Percentiles rank a stretch among this genome's conserved stretches.
Evolutionary conservation across 1,140 invertebrate species (phyloP).

Genomic region (Acromyrmex heyeri): DNA sequence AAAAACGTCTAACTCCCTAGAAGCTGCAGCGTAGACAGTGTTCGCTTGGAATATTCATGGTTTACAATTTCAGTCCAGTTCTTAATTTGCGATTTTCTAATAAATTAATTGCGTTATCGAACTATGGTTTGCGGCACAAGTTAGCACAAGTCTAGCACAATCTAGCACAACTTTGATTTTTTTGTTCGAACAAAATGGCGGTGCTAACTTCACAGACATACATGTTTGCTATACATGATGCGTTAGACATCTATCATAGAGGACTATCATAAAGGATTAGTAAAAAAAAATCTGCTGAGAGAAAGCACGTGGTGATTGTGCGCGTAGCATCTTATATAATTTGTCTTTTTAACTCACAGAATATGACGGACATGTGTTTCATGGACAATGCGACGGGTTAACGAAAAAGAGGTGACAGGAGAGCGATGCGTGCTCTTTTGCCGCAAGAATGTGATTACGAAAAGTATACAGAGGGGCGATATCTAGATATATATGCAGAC

Average conservation of each 20-base stretch:
- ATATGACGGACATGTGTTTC: not conserved
- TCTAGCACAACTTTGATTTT: no score
- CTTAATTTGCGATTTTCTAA: no score
- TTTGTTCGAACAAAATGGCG: no score
- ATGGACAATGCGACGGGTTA: slow-evolving; percentile 1
- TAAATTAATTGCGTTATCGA: no score
- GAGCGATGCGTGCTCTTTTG: not conserved
- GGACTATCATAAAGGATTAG: not conserved
- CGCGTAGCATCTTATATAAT: not conserved
- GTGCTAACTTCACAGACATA: no score
- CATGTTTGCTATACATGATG: slow-evolving; percentile 5
- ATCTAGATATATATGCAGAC: slow-evolving; percentile 30
- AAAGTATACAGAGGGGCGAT: slow-evolving; percentile 2
- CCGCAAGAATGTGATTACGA: slow-evolving; percentile 39
- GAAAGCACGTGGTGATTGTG: not conserved
- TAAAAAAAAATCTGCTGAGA: slow-evolving; percentile 5
- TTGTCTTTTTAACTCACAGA: slow-evolving; percentile 40
- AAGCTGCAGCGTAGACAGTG: no score
- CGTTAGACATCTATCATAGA: not conserved
- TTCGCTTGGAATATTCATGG: no score
- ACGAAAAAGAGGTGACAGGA: not conserved
- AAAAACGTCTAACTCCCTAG: no score
- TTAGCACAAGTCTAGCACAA: no score
- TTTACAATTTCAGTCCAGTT: no score
- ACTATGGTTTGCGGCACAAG: no score